Evolutionary conservation across 2,888 invertebrate species (phyloP), one percentile per base, ranked within the genome.

Genomic region (Hecatera dysodea): DNA sequence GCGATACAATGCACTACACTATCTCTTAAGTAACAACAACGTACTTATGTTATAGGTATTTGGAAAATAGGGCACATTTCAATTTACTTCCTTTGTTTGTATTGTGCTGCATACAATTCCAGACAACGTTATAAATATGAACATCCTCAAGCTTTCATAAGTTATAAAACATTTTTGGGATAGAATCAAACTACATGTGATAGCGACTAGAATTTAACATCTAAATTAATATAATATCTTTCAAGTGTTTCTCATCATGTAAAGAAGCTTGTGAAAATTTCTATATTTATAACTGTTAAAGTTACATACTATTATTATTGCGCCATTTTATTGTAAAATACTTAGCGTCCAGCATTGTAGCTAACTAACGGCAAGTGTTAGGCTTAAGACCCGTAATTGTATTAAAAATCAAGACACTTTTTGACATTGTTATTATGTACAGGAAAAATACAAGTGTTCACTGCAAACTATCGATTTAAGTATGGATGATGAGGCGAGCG

Each of bases 321-420:
- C 83, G 80, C 82, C 55, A 74, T 66, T 80, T 85, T 75, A 80
- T 81, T 80, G 78, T 68, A 70, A 72, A 77, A 79, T 78, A 78
- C 75, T 69, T 68, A 70, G 72, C 65, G 48, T 74, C 81, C 78
- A 85, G 79, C 80, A 67, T 71, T 80, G 80, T 72, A 78, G 78
- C 71, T 73, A 66, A 73, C 66, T 74, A 78, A 81, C 82, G 82
- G 85, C 82, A 81, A 76, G 75, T 81, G 67, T 82, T 88, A 88
- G 84, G 87, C 82, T 86, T 84, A 84, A 87, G 85, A 89, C 89
- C 89, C 89, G 89, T 89, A 89, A 86, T 86, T 80, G 86, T 88
- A 88, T 84, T 88, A 85, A 80, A 82, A 85, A 83, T 64, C 70
- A 77, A 78, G 74, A 80, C 75, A 75, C 72, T 73, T 83, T 81